These are phyloP conservation scores for Anguilla pacifica DNA, from an alignment of 2,797 vertebrate genomes.

Conservation along the genomic window DNA sequence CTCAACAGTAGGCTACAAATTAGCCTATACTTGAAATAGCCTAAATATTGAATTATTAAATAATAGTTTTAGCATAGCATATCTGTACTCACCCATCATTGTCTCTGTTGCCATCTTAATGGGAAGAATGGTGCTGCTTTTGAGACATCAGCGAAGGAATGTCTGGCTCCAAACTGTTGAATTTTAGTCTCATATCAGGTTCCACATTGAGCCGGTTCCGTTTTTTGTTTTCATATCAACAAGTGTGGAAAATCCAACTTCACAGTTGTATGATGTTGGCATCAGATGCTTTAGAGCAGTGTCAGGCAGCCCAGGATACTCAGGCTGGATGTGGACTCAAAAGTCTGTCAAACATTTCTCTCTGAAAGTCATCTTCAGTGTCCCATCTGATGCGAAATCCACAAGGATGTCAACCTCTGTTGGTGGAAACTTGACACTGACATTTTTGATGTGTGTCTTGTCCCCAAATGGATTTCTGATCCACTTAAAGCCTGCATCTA, in stretches of 20 bases:
- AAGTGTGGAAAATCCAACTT: conserved; percentile 33
- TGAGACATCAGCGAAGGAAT: not conserved
- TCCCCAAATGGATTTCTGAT: conserved; percentile 36
- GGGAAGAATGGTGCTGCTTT: not conserved
- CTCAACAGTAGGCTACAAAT: no score
- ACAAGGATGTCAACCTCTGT: conserved; percentile 29
- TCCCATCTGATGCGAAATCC: conserved; percentile 28
- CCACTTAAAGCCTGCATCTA: conserved; percentile 23
- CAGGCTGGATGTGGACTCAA: conserved; percentile 25
- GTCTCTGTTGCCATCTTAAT: not conserved
- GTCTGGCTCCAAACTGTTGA: not conserved
- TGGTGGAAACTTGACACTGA: conserved; percentile 24
- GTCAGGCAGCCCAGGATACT: conserved; percentile 30
- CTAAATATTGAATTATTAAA: no score
- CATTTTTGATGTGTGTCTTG: conserved; percentile 5
- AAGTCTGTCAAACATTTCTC: conserved; percentile 33
- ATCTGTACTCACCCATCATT: not conserved
- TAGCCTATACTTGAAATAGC: no score
- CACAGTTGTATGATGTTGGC: conserved; percentile 32
- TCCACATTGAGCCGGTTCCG: not conserved
- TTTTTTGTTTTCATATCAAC: not conserved
- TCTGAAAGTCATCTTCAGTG: conserved; percentile 14
- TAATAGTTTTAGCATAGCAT: not conserved
- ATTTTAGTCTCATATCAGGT: not conserved
- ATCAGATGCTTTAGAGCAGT: conserved; percentile 27